These are phyloP conservation scores for Dolichomitus sp. DNA, from an alignment of 2,888 invertebrate genomes.

Conservation along the genomic window DNA sequence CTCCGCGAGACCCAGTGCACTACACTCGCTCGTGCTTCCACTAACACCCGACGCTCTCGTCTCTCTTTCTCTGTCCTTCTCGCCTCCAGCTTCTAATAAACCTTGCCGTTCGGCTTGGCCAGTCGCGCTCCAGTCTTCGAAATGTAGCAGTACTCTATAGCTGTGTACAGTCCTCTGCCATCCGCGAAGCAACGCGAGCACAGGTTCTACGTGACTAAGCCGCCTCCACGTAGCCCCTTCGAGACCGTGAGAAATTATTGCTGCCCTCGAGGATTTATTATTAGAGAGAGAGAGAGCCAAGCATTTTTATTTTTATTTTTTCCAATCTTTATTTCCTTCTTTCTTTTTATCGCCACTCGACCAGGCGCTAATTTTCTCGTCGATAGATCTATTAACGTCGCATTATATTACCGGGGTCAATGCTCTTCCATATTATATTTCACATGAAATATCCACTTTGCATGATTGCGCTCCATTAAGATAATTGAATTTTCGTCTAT, in stretches of 20 bases:
- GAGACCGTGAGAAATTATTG: conserved; percentile 70
- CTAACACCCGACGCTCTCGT: neutral
- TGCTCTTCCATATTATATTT: neutral
- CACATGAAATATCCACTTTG: neutral
- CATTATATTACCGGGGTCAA: conserved; percentile 18
- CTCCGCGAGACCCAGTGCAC: conserved; percentile 7
- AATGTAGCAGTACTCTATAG: conserved; percentile 19
- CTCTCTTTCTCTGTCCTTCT: conserved; percentile 30
- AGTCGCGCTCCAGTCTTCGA: conserved; percentile 21
- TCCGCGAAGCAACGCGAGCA: conserved; percentile 10
- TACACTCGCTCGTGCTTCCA: conserved; percentile 26
- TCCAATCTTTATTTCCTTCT: neutral
- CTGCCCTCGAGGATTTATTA: conserved; percentile 62
- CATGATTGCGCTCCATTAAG: conserved; percentile 13
- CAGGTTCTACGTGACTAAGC: conserved; percentile 68
- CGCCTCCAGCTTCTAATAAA: conserved; percentile 61
- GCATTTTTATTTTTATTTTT: conserved; percentile 31
- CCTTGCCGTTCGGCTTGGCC: conserved; percentile 30
- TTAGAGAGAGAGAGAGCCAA: conserved; percentile 12
- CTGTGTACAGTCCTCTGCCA: neutral
- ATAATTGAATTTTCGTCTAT: conserved; percentile 5
- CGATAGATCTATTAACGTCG: conserved; percentile 12
- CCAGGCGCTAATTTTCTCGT: conserved; percentile 10
- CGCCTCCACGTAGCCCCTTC: conserved; percentile 52
- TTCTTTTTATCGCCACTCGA: neutral